A percentile compares a stretch with the other conserved stretches of the same genome.
These are phyloP conservation scores for Drosophila grimshawi DNA, from an alignment of 1,140 invertebrate species.

Conservation along the genomic window DNA sequence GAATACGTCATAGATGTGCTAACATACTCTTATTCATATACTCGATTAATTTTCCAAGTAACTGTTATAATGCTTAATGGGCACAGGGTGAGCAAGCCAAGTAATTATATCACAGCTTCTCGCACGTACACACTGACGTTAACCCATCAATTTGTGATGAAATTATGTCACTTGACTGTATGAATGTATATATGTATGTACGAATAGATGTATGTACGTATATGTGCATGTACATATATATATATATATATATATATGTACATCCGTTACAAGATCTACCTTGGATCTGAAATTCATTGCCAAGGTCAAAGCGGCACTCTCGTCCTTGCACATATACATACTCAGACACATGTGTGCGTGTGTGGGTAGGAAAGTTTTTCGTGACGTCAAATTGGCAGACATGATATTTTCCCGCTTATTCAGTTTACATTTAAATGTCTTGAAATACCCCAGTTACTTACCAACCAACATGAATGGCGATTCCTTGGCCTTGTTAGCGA, in stretches of 20 bases:
- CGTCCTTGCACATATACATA: constrained; percentile 23
- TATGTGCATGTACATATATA: not conserved
- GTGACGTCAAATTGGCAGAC: constrained; percentile 20
- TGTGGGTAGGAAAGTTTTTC: constrained; percentile 52
- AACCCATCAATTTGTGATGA: constrained; percentile 7
- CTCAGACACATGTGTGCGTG: not conserved
- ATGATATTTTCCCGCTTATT: constrained; percentile 8
- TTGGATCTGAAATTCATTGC: constrained; percentile 6
- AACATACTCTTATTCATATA: constrained; percentile 21
- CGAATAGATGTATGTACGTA: not conserved
- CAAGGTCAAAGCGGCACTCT: constrained; percentile 28
- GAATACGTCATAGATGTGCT: constrained; percentile 59
- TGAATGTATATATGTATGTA: not conserved
- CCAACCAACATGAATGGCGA: constrained; percentile 88
- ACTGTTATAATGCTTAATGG: not conserved
- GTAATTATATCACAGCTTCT: constrained; percentile 61
- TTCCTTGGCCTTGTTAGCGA: constrained; percentile 88
- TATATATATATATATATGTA: not conserved
- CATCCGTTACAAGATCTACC: too few relatives aligned
- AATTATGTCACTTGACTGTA: constrained; percentile 57
- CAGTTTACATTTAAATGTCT: not conserved
- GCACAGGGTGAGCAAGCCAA: not conserved
- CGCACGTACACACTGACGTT: not conserved
- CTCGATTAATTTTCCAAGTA: not conserved
- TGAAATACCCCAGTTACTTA: constrained; percentile 70